These are phyloP conservation scores for Sebastes vulpes DNA, from an alignment of 2,797 vertebrate genomes.

Conservation along the genomic window DNA sequence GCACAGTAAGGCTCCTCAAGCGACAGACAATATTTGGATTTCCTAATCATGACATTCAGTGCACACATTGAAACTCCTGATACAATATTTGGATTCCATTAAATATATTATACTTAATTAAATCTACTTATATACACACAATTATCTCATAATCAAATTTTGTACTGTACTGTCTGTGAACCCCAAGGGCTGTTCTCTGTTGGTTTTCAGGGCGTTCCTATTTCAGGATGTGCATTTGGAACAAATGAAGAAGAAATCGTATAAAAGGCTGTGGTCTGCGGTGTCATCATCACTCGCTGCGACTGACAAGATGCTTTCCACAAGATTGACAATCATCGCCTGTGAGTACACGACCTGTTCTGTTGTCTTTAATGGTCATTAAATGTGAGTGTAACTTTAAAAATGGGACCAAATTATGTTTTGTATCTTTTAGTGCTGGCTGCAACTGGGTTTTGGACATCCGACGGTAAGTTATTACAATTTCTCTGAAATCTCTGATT, in stretches of 20 bases:
- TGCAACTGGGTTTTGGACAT: neutral
- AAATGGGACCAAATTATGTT: neutral
- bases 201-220: neutral
- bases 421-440: neutral
- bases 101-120: too few relatives aligned
- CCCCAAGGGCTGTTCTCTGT: neutral
- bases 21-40: neutral
- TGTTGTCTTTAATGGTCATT: neutral
- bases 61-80: too few relatives aligned
- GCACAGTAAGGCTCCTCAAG: neutral
- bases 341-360: neutral
- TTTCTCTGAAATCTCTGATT: neutral
- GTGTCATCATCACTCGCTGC: neutral
- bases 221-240: neutral
- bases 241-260: neutral
- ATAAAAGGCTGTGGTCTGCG: neutral
- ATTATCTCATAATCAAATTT: too few relatives aligned
- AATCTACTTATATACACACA: too few relatives aligned
- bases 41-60: too few relatives aligned
- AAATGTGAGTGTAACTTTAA: neutral
- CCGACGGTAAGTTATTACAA: neutral
- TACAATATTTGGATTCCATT: too few relatives aligned
- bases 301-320: conserved; percentile 4
- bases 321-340: neutral
- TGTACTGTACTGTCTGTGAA: neutral